A percentile compares a stretch with the other conserved stretches of the same genome.
phyloP scores from a whole-genome alignment of 1,140 invertebrate species.

The Dysdera silvatica region DNA sequence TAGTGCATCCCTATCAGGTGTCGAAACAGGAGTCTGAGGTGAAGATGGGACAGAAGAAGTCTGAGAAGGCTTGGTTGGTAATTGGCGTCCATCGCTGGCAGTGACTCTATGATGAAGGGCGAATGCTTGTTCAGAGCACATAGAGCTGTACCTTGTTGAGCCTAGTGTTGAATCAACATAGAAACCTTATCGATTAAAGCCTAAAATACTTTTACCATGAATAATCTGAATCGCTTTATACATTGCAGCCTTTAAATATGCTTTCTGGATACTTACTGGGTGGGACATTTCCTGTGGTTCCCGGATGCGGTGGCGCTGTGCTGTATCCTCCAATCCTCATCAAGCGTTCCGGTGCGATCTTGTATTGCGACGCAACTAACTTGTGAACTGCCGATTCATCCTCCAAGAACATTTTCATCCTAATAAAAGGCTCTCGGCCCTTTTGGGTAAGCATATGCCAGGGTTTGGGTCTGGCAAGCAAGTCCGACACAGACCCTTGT shows the following conservation, averaged over 20 bases:
- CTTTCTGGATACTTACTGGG: too few relatives aligned
- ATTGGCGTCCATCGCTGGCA: neutral
- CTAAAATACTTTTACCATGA: too few relatives aligned
- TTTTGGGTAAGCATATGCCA: conserved; percentile 98
- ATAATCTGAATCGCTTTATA: too few relatives aligned
- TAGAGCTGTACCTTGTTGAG: conserved; percentile 14
- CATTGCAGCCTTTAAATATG: too few relatives aligned
- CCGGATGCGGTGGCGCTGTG: conserved; percentile 37
- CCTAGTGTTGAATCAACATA: too few relatives aligned
- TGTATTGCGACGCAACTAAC: conserved; percentile 91
- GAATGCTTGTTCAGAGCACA: conserved; percentile 20
- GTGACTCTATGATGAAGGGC: conserved; percentile 10
- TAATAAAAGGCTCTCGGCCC: conserved; percentile 90
- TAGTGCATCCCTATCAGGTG: conserved; percentile 11
- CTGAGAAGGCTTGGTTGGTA: conserved; percentile 12
- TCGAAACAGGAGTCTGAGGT: conserved; percentile 21
- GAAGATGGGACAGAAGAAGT: conserved; percentile 7
- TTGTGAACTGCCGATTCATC: conserved; percentile 95
- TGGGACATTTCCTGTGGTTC: too few relatives aligned
- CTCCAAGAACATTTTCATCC: conserved; percentile 97
- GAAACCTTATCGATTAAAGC: too few relatives aligned
- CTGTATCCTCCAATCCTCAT: conserved; percentile 90
- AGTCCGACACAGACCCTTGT: conserved; percentile 89
- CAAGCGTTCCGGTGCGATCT: conserved; percentile 90
- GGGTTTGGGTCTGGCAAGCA: conserved; percentile 87